A percentile compares a stretch with the other conserved stretches of the same genome.
Conservation (phyloP, 2,113 vertebrate genomes). For the Clinocottus analis region DNA sequence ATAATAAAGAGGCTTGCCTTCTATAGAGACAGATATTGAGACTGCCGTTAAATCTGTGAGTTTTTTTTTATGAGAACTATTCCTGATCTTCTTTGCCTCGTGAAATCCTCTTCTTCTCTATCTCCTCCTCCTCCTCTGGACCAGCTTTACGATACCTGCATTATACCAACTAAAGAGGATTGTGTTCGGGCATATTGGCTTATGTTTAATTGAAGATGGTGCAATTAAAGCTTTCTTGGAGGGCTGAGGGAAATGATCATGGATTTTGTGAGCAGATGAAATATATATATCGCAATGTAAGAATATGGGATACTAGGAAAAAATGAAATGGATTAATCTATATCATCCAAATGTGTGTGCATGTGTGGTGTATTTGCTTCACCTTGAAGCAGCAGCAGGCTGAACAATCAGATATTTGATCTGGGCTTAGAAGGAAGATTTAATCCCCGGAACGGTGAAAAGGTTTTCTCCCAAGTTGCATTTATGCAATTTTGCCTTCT, state of each 20-base stretch:
- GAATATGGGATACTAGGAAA: slow-evolving; percentile 34
- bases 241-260: slow-evolving; percentile 40
- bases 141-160: slow-evolving; percentile 60
- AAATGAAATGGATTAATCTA: slow-evolving; percentile 65
- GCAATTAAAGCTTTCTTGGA: slow-evolving; percentile 61
- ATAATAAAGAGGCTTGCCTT: slow-evolving; percentile 16
- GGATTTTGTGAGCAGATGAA: slow-evolving; percentile 44
- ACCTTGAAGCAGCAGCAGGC: slow-evolving; percentile 70
- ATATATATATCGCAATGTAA: slow-evolving; percentile 38
- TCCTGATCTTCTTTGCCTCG: slow-evolving; percentile 53
- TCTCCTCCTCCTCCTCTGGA: slow-evolving; percentile 40
- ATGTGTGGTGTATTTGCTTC: slow-evolving; percentile 54
- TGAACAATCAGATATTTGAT: slow-evolving; percentile 84
- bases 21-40: slow-evolving; percentile 34
- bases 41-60: slow-evolving; percentile 34
- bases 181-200: slow-evolving; percentile 61
- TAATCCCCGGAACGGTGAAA: slow-evolving; percentile 79
- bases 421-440: slow-evolving; percentile 79
- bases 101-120: slow-evolving; percentile 49
- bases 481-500: slow-evolving; percentile 82
- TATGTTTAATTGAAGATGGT: slow-evolving; percentile 63
- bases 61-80: slow-evolving; percentile 51
- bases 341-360: slow-evolving; percentile 54
- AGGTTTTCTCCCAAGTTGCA: slow-evolving; percentile 80
- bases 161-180: slow-evolving; percentile 61